A percentile compares a stretch with the other conserved stretches of the same genome.
phyloP scores from a whole-genome alignment of 2,797 vertebrate species.

The Spheniscus humboldti region DNA sequence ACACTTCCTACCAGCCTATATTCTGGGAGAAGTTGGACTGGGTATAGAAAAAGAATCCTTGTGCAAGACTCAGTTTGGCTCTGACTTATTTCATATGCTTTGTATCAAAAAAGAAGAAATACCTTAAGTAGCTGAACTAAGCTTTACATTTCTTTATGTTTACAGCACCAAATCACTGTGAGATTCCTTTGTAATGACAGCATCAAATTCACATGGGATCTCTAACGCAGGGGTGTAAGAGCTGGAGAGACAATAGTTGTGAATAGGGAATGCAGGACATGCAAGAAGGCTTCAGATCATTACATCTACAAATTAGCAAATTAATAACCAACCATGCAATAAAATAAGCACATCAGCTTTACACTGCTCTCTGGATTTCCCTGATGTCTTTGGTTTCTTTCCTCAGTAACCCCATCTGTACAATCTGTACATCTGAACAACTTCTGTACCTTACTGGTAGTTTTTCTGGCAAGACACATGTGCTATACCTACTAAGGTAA shows the following conservation, averaged over 20 bases:
- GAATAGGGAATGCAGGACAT: neutral
- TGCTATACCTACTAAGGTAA: neutral
- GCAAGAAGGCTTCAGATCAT: neutral
- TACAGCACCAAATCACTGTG: neutral
- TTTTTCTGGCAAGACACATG: neutral
- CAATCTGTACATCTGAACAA: neutral
- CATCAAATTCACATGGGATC: neutral
- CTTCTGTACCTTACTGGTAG: neutral
- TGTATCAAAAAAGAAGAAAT: neutral
- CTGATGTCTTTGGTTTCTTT: neutral
- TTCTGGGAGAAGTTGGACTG: neutral
- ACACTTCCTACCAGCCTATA: neutral
- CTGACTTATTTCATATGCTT: neutral
- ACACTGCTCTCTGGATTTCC: neutral
- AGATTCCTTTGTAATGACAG: neutral
- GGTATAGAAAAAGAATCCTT: neutral
- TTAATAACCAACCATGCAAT: neutral
- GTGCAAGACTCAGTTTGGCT: neutral
- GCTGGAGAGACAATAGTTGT: neutral
- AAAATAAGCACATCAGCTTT: neutral
- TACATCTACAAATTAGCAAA: neutral
- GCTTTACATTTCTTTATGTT: neutral
- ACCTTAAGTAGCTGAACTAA: neutral
- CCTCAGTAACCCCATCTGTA: neutral
- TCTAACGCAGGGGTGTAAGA: rapidly evolving